Evolutionary conservation across 2,888 invertebrate species (phyloP).

Genomic region (Serripes groenlandicus): DNA sequence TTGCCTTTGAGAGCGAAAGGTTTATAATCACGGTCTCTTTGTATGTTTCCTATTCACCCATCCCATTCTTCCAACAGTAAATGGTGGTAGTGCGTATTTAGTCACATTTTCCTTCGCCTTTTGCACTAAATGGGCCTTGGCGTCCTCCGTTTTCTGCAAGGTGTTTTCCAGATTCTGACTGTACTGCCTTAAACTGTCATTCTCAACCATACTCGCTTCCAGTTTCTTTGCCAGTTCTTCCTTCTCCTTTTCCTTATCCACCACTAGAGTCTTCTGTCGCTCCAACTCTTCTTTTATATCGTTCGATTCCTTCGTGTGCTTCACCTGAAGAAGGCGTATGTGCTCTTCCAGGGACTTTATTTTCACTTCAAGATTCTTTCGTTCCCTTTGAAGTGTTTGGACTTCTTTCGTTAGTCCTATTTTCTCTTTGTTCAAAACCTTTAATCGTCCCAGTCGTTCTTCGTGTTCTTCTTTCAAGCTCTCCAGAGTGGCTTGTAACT

Average conservation of each 20-base stretch:
- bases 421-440: slow-evolving; percentile 58
- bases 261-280: slow-evolving; percentile 52
- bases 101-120: slow-evolving; percentile 58
- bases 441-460: slow-evolving; percentile 58
- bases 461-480: slow-evolving; percentile 66
- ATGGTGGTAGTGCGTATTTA: slow-evolving; percentile 61
- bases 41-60: slow-evolving; percentile 20
- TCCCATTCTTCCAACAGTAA: slow-evolving; percentile 49
- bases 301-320: slow-evolving; percentile 45
- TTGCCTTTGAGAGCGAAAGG: too few species aligned
- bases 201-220: slow-evolving; percentile 54
- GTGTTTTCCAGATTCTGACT: slow-evolving; percentile 50
- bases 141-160: slow-evolving; percentile 59
- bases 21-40: slow-evolving; percentile 6
- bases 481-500: slow-evolving; percentile 58
- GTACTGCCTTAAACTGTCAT: slow-evolving; percentile 56
- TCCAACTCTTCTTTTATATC: slow-evolving; percentile 46
- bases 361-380: slow-evolving; percentile 56
- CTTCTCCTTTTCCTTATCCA: slow-evolving; percentile 57
- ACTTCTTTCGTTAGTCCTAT: slow-evolving; percentile 59
- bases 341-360: slow-evolving; percentile 61
- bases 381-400: slow-evolving; percentile 47
- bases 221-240: slow-evolving; percentile 56
- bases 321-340: slow-evolving; percentile 48
- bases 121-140: slow-evolving; percentile 55